A percentile compares a stretch with the other conserved stretches of the same genome.
Evolutionary conservation across 2,113 vertebrate species (phyloP).

Genomic region (Sinocyclocheilus grahami): DNA sequence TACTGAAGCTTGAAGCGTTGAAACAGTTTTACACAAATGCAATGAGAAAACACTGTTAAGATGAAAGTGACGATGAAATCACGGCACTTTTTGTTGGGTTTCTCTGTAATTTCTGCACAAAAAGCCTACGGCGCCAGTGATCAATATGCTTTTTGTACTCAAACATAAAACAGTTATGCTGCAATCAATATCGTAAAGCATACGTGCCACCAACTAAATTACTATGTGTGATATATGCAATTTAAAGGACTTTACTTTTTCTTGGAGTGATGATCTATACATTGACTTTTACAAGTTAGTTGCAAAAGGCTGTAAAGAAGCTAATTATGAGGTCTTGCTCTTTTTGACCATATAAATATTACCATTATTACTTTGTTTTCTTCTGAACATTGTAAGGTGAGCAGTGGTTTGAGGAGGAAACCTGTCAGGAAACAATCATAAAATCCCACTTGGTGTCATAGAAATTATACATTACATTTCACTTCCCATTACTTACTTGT

Average conservation of each 20-base stretch:
- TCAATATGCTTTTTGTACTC: conserved; percentile 51
- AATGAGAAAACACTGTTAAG: not conserved
- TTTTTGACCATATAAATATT: not conserved
- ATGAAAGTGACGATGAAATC: not conserved
- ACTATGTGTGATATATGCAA: not conserved
- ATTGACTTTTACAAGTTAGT: not conserved
- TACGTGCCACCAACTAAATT: conserved; percentile 63
- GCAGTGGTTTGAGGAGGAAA: not conserved
- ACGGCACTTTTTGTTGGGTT: not conserved
- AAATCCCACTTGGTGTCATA: too few relatives aligned
- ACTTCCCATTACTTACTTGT: too few relatives aligned
- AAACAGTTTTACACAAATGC: not conserved
- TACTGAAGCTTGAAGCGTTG: not conserved
- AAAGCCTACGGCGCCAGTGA: conserved; percentile 50
- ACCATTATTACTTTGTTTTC: not conserved
- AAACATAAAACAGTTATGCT: conserved; percentile 49
- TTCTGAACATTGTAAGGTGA: not conserved
- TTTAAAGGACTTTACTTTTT: not conserved
- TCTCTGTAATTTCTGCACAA: conserved; percentile 15
- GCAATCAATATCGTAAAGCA: conserved; percentile 54
- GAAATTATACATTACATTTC: too few relatives aligned
- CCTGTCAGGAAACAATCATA: too few relatives aligned
- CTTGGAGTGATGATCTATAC: not conserved
- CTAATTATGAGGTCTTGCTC: not conserved
- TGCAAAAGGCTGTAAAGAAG: not conserved